Percentiles rank a stretch among this genome's conserved stretches.
Conservation (phyloP, 92 coral and sea anemone genomes). For the Parazoanthus atlanticus region DNA sequence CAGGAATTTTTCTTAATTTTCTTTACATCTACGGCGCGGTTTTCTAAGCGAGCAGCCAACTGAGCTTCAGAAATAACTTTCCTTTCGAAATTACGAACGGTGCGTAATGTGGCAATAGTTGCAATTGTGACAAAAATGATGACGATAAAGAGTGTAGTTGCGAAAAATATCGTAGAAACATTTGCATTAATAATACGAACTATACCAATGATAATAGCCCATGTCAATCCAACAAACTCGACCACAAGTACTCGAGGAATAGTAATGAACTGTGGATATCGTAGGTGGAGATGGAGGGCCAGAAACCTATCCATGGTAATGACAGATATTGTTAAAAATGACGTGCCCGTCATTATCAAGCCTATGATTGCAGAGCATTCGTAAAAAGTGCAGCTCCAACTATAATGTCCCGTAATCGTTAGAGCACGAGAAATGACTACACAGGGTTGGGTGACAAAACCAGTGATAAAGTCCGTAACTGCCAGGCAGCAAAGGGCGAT, state of each 20-base stretch:
- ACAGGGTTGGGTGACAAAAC: background rate
- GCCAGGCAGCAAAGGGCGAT: too few species aligned
- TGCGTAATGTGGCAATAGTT: background rate
- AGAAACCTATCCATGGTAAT: background rate
- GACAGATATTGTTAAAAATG: background rate
- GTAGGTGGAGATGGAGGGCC: background rate
- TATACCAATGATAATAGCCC: background rate
- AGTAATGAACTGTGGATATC: background rate
- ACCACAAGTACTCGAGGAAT: background rate
- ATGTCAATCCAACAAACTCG: background rate
- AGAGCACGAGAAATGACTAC: background rate
- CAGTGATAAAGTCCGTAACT: background rate
- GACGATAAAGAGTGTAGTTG: background rate
- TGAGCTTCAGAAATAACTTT: background rate
- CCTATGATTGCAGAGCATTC: background rate
- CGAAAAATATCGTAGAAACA: background rate
- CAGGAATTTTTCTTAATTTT: background rate
- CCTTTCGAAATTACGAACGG: background rate
- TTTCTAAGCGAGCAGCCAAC: background rate
- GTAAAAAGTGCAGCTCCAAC: background rate
- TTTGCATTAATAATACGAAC: background rate
- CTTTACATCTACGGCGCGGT: background rate
- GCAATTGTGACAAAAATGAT: background rate
- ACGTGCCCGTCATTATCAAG: background rate
- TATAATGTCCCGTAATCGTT: background rate